phyloP scores from a whole-genome alignment of 1,140 invertebrate genomes.

The Heliothis virescens region DNA sequence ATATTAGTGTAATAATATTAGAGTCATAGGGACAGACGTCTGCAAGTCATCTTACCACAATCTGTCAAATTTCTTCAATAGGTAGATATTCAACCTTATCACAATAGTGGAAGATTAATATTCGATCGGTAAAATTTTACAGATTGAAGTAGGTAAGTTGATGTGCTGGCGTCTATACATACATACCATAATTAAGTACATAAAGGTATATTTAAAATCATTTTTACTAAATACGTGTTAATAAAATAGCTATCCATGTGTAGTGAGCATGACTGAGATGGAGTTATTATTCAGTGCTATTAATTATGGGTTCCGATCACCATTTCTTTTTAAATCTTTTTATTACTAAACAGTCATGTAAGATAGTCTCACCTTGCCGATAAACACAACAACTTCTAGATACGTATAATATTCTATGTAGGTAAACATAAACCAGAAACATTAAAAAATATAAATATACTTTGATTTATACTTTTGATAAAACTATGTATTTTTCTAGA shows the following conservation, averaged over 20 bases:
- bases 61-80: no score
- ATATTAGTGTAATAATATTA: not conserved
- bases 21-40: no score
- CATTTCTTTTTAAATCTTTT: not conserved
- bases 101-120: no score
- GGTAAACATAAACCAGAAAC: not conserved
- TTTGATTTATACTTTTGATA: not conserved
- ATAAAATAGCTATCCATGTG: no score
- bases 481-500: slow-evolving; percentile 53
- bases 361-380: not conserved
- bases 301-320: not conserved
- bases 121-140: no score
- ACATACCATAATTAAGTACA: no score
- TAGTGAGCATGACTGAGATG: no score
- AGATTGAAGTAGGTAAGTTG: no score
- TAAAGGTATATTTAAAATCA: slow-evolving; percentile 2
- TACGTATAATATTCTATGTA: not conserved
- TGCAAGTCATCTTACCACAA: no score
- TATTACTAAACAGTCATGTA: not conserved
- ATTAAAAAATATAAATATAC: not conserved
- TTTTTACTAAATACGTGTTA: not conserved
- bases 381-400: not conserved
- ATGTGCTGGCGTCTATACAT: no score
- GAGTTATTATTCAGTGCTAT: no score
- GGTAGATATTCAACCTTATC: no score